phyloP scores from a whole-genome alignment of 2,888 invertebrate genomes.

The Chaetogeoica ovagalla region DNA sequence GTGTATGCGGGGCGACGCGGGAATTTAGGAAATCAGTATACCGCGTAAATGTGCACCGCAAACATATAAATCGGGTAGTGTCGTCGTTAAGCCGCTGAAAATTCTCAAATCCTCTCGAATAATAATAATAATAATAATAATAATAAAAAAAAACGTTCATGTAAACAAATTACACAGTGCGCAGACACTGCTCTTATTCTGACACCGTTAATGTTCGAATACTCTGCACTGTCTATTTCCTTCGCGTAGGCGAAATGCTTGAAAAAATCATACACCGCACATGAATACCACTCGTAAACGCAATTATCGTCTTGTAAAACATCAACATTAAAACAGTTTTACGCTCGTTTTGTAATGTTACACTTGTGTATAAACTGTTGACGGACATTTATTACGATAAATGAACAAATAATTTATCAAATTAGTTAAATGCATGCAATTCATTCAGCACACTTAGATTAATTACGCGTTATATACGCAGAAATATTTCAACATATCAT shows the following conservation, averaged over 20 bases:
- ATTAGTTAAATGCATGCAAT: too few species aligned
- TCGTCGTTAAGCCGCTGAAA: slow-evolving; percentile 34
- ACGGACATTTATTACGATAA: too few species aligned
- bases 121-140: too few species aligned
- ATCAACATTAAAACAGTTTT: not conserved
- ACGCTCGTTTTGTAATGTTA: too few species aligned
- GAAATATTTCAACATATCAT: too few species aligned
- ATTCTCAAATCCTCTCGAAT: not conserved
- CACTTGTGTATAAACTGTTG: too few species aligned
- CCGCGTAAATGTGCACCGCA: not conserved
- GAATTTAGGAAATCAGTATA: slow-evolving; percentile 9
- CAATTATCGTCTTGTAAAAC: not conserved
- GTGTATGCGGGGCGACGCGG: not conserved
- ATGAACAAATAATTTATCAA: too few species aligned
- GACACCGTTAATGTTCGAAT: not conserved
- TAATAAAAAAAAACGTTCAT: slow-evolving; percentile 26
- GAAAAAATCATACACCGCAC: not conserved
- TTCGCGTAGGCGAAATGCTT: not conserved
- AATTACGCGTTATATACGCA: too few species aligned
- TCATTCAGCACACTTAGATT: too few species aligned
- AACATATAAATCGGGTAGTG: not conserved
- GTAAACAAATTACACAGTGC: slow-evolving; percentile 35
- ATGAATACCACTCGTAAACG: not conserved
- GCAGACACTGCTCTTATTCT: slow-evolving; percentile 1
- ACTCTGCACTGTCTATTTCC: not conserved